Conservation (phyloP, 92 coral and sea anemone genomes). For the Micromussa lordhowensis region DNA sequence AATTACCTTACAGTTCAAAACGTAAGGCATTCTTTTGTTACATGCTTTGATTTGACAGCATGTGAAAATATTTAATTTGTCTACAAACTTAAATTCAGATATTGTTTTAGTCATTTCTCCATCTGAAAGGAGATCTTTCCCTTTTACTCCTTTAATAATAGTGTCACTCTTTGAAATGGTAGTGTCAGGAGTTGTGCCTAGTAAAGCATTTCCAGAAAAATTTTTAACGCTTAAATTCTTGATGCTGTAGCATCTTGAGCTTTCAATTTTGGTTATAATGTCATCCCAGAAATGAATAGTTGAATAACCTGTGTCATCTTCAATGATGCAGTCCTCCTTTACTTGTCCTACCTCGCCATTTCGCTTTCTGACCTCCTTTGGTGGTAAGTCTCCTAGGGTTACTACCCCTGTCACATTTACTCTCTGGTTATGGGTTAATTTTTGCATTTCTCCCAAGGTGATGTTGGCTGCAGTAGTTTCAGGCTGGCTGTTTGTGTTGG, state of each 20-base stretch:
- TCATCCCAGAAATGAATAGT: slow-evolving; percentile 60
- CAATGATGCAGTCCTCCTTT: slow-evolving; percentile 61
- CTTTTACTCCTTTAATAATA: slow-evolving; percentile 35
- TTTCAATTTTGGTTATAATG: slow-evolving; percentile 20
- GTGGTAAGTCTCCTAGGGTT: slow-evolving; percentile 57
- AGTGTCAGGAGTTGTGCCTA: slow-evolving; percentile 55
- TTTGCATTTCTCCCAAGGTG: slow-evolving; percentile 39
- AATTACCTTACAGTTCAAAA: slow-evolving; percentile 11
- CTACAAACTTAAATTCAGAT: slow-evolving; percentile 53
- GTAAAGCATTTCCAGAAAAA: slow-evolving; percentile 56
- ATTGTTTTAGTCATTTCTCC: slow-evolving; percentile 40
- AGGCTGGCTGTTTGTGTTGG: slow-evolving; percentile 33
- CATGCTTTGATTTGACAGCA: slow-evolving; percentile 60
- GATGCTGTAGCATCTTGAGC: slow-evolving; percentile 38
- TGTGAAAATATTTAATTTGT: slow-evolving; percentile 48
- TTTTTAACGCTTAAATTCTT: slow-evolving; percentile 55
- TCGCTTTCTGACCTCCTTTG: slow-evolving; percentile 61
- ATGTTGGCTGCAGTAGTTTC: slow-evolving; percentile 44
- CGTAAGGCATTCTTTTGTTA: slow-evolving; percentile 54
- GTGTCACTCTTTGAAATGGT: slow-evolving; percentile 39
- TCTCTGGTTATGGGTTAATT: slow-evolving; percentile 42
- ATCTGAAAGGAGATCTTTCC: slow-evolving; percentile 47
- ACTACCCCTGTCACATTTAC: slow-evolving; percentile 59
- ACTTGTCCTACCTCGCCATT: slow-evolving; percentile 46
- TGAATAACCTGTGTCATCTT: slow-evolving; percentile 62